phyloP scores from a whole-genome alignment of 2,888 invertebrate genomes.

The Dasypogon diadema region DNA sequence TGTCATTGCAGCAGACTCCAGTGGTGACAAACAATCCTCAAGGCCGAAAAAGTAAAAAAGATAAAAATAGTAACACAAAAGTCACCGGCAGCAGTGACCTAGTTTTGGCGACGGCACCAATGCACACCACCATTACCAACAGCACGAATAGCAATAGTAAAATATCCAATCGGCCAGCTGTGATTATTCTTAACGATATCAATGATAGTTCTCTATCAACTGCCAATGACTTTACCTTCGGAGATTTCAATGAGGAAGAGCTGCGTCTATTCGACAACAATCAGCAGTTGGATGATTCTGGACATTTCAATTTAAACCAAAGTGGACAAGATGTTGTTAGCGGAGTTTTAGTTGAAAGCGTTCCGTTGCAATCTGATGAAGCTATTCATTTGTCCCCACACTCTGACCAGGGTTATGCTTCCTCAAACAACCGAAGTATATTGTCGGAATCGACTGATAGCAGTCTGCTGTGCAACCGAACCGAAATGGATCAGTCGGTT shows the following conservation, averaged over 20 bases:
- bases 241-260: slow-evolving; percentile 68
- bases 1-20: neutral
- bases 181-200: slow-evolving; percentile 77
- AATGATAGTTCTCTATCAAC: slow-evolving; percentile 69
- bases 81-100: slow-evolving; percentile 20
- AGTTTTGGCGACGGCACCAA: slow-evolving; percentile 38
- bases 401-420: slow-evolving; percentile 56
- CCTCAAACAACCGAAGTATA: slow-evolving; percentile 55
- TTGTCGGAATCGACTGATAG: slow-evolving; percentile 62
- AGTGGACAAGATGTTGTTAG: slow-evolving; percentile 3
- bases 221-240: slow-evolving; percentile 80
- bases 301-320: slow-evolving; percentile 36
- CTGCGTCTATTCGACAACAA: slow-evolving; percentile 61
- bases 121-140: slow-evolving; percentile 21
- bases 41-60: slow-evolving; percentile 56
- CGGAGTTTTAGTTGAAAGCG: neutral
- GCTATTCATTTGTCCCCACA: slow-evolving; percentile 54
- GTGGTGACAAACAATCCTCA: slow-evolving; percentile 13
- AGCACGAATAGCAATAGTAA: slow-evolving; percentile 52
- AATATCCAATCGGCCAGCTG: slow-evolving; percentile 73
- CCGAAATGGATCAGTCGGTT: slow-evolving; percentile 46
- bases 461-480: slow-evolving; percentile 61
- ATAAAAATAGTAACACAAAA: slow-evolving; percentile 43
- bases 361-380: neutral
- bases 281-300: slow-evolving; percentile 49